Conservation (phyloP, 92 coral and sea anemone genomes). For the Palythoa grandiflora region DNA sequence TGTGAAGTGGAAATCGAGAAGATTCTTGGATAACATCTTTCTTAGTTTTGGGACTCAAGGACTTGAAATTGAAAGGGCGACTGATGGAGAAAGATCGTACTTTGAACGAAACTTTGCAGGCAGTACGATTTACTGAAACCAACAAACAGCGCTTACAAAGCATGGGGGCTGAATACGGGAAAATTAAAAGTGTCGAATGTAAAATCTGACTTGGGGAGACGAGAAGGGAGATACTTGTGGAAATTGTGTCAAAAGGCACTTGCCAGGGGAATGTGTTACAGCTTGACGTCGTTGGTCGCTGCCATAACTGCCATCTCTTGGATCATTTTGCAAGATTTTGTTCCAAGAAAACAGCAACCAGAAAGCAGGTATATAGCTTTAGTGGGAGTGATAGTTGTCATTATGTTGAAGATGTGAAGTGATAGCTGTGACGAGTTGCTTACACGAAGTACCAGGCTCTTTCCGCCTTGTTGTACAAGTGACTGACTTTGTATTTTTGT, state of each 20-base stretch:
- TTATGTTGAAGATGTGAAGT: neutral
- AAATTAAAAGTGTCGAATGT: conserved; percentile 13
- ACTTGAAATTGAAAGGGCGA: conserved; percentile 30
- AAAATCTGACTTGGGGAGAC: neutral
- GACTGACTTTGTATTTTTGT: no score
- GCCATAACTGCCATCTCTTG: conserved; percentile 24
- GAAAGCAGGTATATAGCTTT: conserved; percentile 48
- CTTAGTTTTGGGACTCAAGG: conserved; percentile 53
- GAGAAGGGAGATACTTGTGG: conserved; percentile 36
- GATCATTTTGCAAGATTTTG: conserved; percentile 51
- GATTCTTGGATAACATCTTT: conserved; percentile 54
- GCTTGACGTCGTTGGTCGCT: neutral
- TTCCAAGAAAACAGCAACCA: conserved; percentile 1
- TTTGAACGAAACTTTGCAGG: conserved; percentile 46
- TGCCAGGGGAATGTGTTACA: conserved; percentile 38
- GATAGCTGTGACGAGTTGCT: no score
- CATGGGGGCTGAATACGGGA: conserved; percentile 27
- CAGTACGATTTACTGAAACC: conserved; percentile 51
- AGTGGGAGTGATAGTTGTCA: conserved; percentile 4
- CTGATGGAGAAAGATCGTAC: conserved; percentile 41
- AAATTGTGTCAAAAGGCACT: conserved; percentile 36
- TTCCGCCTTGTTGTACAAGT: no score
- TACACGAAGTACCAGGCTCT: no score
- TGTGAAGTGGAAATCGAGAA: conserved; percentile 43
- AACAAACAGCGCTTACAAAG: conserved; percentile 47